These are phyloP conservation scores for Clepsis dumicolana DNA, from an alignment of 2,888 invertebrate genomes.

Conservation along the genomic window DNA sequence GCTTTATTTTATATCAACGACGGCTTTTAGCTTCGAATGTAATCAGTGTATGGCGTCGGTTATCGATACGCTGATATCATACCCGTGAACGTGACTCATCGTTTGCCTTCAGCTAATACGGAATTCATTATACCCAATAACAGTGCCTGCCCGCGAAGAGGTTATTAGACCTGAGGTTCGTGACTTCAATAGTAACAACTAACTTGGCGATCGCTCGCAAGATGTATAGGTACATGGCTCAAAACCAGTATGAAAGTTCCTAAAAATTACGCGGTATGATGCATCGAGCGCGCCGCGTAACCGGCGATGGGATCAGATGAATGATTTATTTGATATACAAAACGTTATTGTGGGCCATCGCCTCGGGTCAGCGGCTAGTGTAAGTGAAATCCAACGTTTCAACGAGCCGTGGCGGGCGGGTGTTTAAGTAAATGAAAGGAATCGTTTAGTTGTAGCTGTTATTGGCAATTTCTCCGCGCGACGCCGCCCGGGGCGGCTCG, in stretches of 20 bases:
- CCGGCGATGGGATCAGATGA: conserved; percentile 30
- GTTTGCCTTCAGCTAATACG: conserved; percentile 33
- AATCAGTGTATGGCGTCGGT: conserved; percentile 38
- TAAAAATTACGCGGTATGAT: conserved; percentile 34
- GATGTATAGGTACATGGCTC: not conserved
- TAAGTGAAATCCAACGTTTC: conserved; percentile 70
- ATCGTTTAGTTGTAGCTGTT: conserved; percentile 67
- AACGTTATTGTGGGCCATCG: conserved; percentile 52
- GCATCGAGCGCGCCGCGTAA: conserved; percentile 27
- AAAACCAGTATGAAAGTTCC: conserved; percentile 34
- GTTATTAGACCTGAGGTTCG: conserved; percentile 22
- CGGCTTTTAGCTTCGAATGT: conserved; percentile 28
- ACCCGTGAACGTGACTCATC: conserved; percentile 37
- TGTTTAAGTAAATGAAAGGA: conserved; percentile 70
- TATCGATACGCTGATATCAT: conserved; percentile 40
- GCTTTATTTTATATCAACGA: conserved; percentile 16
- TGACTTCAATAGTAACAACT: conserved; percentile 3
- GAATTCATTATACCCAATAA: conserved; percentile 29
- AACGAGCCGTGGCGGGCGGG: conserved; percentile 53
- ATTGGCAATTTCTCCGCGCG: conserved; percentile 71
- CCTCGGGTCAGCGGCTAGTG: conserved; percentile 60
- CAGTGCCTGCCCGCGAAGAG: conserved; percentile 14
- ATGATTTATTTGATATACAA: conserved; percentile 39
- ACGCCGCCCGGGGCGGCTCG: conserved; percentile 71
- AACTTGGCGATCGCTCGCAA: not conserved